Percentiles rank a stretch among this genome's conserved stretches.
phyloP scores from a whole-genome alignment of 2,888 invertebrate genomes.

The Troides oblongomaculatus region DNA sequence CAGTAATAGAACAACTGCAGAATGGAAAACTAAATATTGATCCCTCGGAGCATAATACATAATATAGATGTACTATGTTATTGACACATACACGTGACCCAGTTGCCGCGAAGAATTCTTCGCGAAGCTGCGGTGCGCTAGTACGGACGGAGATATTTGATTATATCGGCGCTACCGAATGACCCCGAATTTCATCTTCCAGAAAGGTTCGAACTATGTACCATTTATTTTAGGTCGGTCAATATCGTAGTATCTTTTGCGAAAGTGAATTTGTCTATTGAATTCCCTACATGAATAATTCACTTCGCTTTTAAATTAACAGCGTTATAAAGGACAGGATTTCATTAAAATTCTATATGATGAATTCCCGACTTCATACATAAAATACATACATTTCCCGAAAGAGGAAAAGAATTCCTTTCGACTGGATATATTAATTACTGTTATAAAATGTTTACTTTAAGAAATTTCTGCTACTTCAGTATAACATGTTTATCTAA shows the following conservation, averaged over 20 bases:
- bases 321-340: not conserved
- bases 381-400: too few relatives aligned
- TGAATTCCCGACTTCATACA: too few relatives aligned
- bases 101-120: constrained; percentile 36
- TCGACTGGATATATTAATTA: too few relatives aligned
- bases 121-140: constrained; percentile 39
- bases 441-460: too few relatives aligned
- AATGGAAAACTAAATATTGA: constrained; percentile 15
- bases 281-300: constrained; percentile 27
- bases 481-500: too few relatives aligned
- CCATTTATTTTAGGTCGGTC: constrained; percentile 71
- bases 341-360: not conserved
- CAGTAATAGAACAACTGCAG: not conserved
- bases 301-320: constrained; percentile 7
- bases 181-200: constrained; percentile 69
- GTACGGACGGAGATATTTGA: constrained; percentile 53
- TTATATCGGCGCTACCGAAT: constrained; percentile 57
- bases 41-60: constrained; percentile 3
- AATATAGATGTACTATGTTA: constrained; percentile 18
- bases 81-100: constrained; percentile 32
- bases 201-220: constrained; percentile 66
- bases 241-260: constrained; percentile 56
- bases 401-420: too few relatives aligned
- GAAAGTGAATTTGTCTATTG: constrained; percentile 56
- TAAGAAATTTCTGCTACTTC: too few relatives aligned